A percentile compares a stretch with the other conserved stretches of the same genome.
Conservation (phyloP, 2,888 invertebrate genomes). For the Fragum fragum region DNA sequence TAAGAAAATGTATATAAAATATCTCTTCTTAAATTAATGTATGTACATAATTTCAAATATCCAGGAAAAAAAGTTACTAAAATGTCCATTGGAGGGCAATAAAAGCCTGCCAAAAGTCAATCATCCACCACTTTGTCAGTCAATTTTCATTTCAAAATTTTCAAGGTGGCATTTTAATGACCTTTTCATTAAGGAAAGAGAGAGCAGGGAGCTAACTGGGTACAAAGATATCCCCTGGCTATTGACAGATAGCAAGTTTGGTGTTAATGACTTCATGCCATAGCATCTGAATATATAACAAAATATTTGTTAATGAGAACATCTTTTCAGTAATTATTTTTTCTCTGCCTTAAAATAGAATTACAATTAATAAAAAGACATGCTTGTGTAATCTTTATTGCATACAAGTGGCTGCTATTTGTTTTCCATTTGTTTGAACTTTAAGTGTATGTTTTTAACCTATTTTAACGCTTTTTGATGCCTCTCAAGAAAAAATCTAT, state of each 20-base stretch:
- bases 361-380: too few relatives aligned
- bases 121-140: constrained; percentile 25
- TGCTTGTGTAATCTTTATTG: too few relatives aligned
- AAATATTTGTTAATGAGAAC: too few relatives aligned
- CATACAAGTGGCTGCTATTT: too few relatives aligned
- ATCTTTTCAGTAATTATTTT: too few relatives aligned
- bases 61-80: constrained; percentile 25
- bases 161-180: constrained; percentile 37
- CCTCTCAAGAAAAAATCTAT: too few relatives aligned
- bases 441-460: too few relatives aligned
- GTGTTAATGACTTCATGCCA: constrained; percentile 10
- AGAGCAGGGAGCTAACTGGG: constrained; percentile 2
- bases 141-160: constrained; percentile 29
- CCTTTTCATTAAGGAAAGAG: constrained; percentile 31
- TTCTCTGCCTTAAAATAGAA: too few relatives aligned
- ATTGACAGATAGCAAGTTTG: constrained; percentile 9
- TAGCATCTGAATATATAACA: too few relatives aligned
- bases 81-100: constrained; percentile 25
- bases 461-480: too few relatives aligned
- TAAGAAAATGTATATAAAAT: too few relatives aligned
- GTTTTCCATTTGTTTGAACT: too few relatives aligned
- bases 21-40: background rate
- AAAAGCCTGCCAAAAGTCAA: constrained; percentile 35
- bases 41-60: constrained; percentile 1
- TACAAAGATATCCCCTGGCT: constrained; percentile 12